Evolutionary conservation across 1,140 invertebrate genomes (phyloP), one percentile per base, ranked within the genome.

Genomic region (Lanistes nyassanus): DNA sequence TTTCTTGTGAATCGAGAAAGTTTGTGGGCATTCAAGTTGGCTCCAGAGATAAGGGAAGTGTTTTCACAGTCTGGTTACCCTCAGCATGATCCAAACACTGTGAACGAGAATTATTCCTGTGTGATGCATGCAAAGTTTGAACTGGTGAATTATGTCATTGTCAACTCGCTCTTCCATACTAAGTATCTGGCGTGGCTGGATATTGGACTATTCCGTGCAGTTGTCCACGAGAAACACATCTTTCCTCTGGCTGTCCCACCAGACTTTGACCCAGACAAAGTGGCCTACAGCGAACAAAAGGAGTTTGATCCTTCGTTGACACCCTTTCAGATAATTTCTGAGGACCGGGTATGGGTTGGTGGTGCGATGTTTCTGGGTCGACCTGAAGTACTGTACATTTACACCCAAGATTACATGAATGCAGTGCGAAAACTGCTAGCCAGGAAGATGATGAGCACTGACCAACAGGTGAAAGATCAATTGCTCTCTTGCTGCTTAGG

Each of bases 41-140:
- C 79, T 26, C 55, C 78, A 42, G 66, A 74, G 58, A 85, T 86
- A 5, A 76, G 76, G 36, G 66, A 80, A 21, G 80, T 87, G 23
- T 86, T 78, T 69, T 66, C 73, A 13, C 80, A 84, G 47, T 79
- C 79, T 4, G 76, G 74, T 26, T 87, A 86, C 58, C 86, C 86
- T 21, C 56, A 79, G 23, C 74, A 83, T 76, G 69, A 78, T 19
- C 85, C 85, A 55, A 86, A 86, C 58, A 86, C 85, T 29, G 80
- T 85, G 3, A 74, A 81, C 51, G 79, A 83, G 6, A 80, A 80
- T 34, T 87, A 87, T 64, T 83, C 83, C 16, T 83, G 82, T 75
- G 80, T 81, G 34, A 87, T 86, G 85, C 86, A 87, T 80, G 84
- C 82, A 2, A 87, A 87, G 60, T 85, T 84, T 78, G 85, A 87